Evolutionary conservation across 2,797 vertebrate genomes (phyloP).

Genomic region (Pseudochirops cupreus): DNA sequence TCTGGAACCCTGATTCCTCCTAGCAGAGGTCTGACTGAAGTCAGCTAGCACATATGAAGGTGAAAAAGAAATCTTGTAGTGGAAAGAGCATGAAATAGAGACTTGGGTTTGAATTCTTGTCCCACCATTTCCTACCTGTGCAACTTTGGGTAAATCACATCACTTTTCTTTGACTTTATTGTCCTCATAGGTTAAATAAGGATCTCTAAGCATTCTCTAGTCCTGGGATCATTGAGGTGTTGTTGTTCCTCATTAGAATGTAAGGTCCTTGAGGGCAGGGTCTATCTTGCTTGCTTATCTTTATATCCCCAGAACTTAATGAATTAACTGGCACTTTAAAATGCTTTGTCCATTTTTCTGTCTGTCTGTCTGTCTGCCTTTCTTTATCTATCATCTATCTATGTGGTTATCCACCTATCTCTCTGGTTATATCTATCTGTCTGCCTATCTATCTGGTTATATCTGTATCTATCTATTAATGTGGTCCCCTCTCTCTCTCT

Average conservation of each 20-base stretch:
- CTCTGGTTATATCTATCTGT: not conserved
- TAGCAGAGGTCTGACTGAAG: not conserved
- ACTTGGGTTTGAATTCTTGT: not conserved
- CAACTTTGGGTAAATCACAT: not conserved
- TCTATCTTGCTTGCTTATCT: not conserved
- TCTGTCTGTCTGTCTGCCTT: too few relatives aligned
- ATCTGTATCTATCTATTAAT: too few relatives aligned
- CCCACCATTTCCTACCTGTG: not conserved
- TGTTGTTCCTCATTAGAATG: not conserved
- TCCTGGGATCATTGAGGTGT: not conserved
- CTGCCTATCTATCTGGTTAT: too few relatives aligned
- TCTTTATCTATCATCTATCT: not conserved
- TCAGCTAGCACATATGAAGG: not conserved
- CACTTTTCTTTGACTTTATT: not conserved
- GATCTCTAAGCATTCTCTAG: not conserved
- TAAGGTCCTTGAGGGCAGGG: not conserved
- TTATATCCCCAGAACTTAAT: not conserved
- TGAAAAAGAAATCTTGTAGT: not conserved
- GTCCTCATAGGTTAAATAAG: not conserved
- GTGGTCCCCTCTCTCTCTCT: too few relatives aligned
- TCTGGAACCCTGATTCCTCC: not conserved
- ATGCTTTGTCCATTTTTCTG: not conserved
- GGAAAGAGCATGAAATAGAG: not conserved
- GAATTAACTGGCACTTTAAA: not conserved
- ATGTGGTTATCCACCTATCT: not conserved